Evolutionary conservation across 2,888 invertebrate species (phyloP), one percentile per base, ranked within the genome.

Genomic region (Ctenicera cuprea): DNA sequence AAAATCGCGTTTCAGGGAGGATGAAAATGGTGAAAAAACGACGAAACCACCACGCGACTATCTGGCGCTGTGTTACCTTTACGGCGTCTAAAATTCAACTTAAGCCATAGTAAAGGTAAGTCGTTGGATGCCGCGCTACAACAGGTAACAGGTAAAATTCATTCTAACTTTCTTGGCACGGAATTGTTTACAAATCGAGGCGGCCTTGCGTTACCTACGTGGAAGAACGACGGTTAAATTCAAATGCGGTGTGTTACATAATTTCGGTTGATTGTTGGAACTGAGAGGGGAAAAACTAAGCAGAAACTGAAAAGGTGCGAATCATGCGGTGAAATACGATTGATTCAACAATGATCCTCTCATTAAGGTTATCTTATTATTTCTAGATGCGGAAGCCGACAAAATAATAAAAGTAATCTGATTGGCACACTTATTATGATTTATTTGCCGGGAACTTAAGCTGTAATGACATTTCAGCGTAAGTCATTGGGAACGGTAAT

Each of bases 101-200:
- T 75, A 50, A 33, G 33, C 33, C 20, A 48, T 30, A 48, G 48
- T 41, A 70, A 74, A 75, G 75, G 75, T 75, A 75, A 75, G 75
- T 75, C 57, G 70, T 26, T 75, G 73, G 61, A 67, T 71, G 54
- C 41, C 67, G 54, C 33, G 45, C 30, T 16, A 52, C 38, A 20
- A 75, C 75, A 75, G 75, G 73, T 75, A 76, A 75, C 73, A 75
- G 67, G 71, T 75, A 71, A 74, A 71, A 63, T 63, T 68, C 71
- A 71, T 75, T 75, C 75, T 38, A 43, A 65, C 71, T 43, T 43
- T 63, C 75, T 75, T 71, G 45, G 33, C 54, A 48, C 50, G 48
- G 67, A 54, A 68, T 69, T 74, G 74, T 70, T 74, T 70, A 70
- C 70, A 71, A 70, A 65, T 26, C 30, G 18, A 30, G 45, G 38